Evolutionary conservation across 2,888 invertebrate species (phyloP), one percentile per base, ranked within the genome.

Genomic region (Oxytorus armatus): DNA sequence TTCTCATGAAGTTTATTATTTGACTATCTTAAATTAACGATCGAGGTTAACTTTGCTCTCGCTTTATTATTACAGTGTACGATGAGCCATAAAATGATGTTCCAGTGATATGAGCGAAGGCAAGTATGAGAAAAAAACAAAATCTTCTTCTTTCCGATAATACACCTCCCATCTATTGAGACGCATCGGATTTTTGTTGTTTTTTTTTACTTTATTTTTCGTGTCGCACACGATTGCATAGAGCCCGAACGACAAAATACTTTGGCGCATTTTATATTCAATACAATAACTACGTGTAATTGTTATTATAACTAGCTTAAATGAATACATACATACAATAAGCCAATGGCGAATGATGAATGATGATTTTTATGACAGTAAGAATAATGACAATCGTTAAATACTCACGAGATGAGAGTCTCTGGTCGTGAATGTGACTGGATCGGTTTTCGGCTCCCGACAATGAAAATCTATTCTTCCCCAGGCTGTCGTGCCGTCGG

Each of bases 381-480:
- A 0, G n/a, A 65, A 25, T 57, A 8, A 63, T 16, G 14, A 73
- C 49, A 16, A 49, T 11, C 21, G 55, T 36, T 25, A 73, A 79
- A 84, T 88, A 93, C 95, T 95, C 92, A 97, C 97, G 95, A 98
- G 94, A 93, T 97, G 97, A 7, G 98, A 97, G 88, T 98, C 97
- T 83, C 96, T 95, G 1, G 98, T 97, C 80, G 97, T 96, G 92
- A 98, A 98, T 1, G 98, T 98, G 85, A 98, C 96, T 0, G 98
- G 98, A 92, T 98, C 97, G 18, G 96, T 95, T 90, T 96, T 97
- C 0, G 96, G 96, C 70, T 96, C 96, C 10, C 96, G 96, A 91
- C 98, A 98, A 90, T 96, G 95, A 92, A 97, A 98, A 91, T 97
- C 96, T 83, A 98, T 93, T 73, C 96, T 95, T 1, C 98, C 98